Evolutionary conservation across 2,888 invertebrate genomes (phyloP), one percentile per base, ranked within the genome.

Genomic region (Heliconius ethilla): DNA sequence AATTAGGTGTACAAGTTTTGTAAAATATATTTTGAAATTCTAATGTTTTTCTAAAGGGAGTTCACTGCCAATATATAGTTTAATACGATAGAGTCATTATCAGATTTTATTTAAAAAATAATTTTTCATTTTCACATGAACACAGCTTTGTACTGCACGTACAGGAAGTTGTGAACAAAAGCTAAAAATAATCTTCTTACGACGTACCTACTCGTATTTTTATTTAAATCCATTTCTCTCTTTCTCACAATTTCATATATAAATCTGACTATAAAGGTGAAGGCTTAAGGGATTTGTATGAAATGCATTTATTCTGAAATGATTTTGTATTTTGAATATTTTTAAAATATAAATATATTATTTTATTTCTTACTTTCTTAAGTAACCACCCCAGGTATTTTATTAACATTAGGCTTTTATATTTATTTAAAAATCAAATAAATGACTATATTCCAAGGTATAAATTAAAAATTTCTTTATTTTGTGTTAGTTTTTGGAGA

Each of bases 201-300:
- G 25, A 15, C n/a, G 40, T 40, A 22, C n/a, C n/a, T n/a, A 3
- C 10, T 59, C 59, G n/a, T 62, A 69, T 40, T 69, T 69, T 69
- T 69, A 67, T 40, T 40, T 67, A 67, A 37, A 67, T 67, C 11
- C 33, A 67, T 67, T n/a, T 37, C 13, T n/a, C 66, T n/a, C 67
- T 67, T 37, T n/a, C 11, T 33, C 37, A 67, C 33, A 67, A 69
- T 69, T 15, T 40, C 67, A 13, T 25, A 40, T 25, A 69, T 37
- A 69, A 25, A 69, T n/a, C 40, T 40, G 67, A 25, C 40, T 69
- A 15, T 40, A 25, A 25, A 40, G 40, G 40, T 69, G 25, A 69
- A 69, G 25, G 25, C 37, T 40, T 25, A 69, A 69, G 40, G 15
- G 40, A 69, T 69, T 25, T 40, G 2, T 69, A 69, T 37, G n/a